A percentile compares a stretch with the other conserved stretches of the same genome.
phyloP scores from a whole-genome alignment of 2,113 vertebrate species.

The Phrynosoma blainvillii region DNA sequence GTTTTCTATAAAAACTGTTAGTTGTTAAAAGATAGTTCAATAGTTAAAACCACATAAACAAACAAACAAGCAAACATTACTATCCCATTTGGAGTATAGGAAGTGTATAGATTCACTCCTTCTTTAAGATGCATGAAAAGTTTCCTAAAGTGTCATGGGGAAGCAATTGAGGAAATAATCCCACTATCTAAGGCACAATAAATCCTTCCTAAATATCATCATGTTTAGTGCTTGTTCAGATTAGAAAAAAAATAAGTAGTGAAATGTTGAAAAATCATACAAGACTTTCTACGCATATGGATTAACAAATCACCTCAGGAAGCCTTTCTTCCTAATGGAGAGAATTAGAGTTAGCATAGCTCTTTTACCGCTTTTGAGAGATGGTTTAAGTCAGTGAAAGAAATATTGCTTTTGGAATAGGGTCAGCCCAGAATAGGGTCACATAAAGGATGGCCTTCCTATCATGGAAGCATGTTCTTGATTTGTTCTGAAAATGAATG shows the following conservation, averaged over 20 bases:
- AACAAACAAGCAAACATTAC: fast-evolving
- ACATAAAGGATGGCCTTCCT: neutral
- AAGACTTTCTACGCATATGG: too few species aligned
- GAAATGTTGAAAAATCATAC: neutral
- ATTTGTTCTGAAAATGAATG: too few species aligned
- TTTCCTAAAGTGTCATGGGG: too few species aligned
- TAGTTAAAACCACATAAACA: neutral
- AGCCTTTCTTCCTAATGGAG: neutral
- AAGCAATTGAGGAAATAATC: too few species aligned
- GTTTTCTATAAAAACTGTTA: too few species aligned
- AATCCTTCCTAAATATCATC: neutral
- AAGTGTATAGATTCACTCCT: neutral
- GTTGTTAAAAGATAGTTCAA: neutral
- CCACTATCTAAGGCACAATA: neutral
- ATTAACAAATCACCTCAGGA: neutral
- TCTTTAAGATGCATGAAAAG: too few species aligned
- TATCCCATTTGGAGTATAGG: neutral
- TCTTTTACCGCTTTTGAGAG: neutral
- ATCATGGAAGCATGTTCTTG: neutral
- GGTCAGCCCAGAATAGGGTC: neutral
- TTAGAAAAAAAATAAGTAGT: neutral
- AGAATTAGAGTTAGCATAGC: neutral
- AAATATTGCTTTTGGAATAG: neutral
- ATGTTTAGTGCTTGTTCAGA: neutral
- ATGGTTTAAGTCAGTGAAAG: neutral